Evolutionary conservation across 2,888 invertebrate genomes (phyloP).

Genomic region (Drosophila kanekoi): DNA sequence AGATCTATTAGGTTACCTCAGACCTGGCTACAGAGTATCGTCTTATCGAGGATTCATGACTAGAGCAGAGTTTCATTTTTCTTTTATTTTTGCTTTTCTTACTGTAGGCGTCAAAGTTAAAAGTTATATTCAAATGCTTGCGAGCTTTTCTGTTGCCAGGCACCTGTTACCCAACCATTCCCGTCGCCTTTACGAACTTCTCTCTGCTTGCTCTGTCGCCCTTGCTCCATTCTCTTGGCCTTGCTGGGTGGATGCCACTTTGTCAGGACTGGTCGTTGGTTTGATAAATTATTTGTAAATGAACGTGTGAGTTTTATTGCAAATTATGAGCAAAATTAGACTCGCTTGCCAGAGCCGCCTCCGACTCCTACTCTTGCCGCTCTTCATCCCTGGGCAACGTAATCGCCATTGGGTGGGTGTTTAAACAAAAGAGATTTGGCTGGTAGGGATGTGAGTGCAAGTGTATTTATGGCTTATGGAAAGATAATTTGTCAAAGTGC

Average conservation of each 20-base stretch:
- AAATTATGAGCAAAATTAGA: slow-evolving; percentile 64
- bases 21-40: neutral
- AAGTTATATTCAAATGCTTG: slow-evolving; percentile 17
- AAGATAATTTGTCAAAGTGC: slow-evolving; percentile 61
- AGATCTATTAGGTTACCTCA: neutral
- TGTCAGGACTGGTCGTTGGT: slow-evolving; percentile 32
- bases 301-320: slow-evolving; percentile 68
- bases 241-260: slow-evolving; percentile 18
- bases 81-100: no score
- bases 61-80: neutral
- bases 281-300: slow-evolving; percentile 77
- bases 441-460: slow-evolving; percentile 38
- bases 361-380: no score
- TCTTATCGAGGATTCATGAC: neutral
- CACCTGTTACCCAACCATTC: neutral
- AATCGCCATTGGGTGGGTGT: no score
- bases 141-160: slow-evolving; percentile 1
- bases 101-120: slow-evolving; percentile 15
- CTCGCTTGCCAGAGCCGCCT: neutral
- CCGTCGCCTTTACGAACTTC: neutral
- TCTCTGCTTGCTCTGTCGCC: neutral
- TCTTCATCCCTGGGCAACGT: no score
- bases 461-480: slow-evolving; percentile 58
- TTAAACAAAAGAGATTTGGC: slow-evolving; percentile 11
- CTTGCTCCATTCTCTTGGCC: neutral